Evolutionary conservation across 2,797 vertebrate species (phyloP).

Genomic region (Melanotaenia maccullochi): DNA sequence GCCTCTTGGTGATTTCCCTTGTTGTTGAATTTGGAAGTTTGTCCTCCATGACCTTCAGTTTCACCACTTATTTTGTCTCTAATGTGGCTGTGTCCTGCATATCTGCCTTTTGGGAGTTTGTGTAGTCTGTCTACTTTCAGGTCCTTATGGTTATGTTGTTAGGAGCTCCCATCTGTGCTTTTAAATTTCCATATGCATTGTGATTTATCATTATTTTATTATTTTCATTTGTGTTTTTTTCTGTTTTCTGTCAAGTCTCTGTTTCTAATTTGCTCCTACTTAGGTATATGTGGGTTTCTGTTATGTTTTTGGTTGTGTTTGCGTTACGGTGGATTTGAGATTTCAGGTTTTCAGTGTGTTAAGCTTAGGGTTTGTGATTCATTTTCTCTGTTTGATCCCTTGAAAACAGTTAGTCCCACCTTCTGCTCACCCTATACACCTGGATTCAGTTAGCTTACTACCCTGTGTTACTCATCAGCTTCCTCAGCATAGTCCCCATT

Average conservation of each 20-base stretch:
- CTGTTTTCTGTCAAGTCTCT: neutral
- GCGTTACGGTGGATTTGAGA: neutral
- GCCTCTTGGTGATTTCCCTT: neutral
- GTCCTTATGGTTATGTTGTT: neutral
- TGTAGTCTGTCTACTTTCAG: slow-evolving; percentile 12
- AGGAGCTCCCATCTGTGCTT: neutral
- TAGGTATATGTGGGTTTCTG: too few relatives aligned
- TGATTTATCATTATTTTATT: neutral
- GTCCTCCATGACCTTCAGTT: neutral
- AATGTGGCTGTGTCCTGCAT: neutral
- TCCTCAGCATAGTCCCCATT: neutral
- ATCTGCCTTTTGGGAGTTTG: slow-evolving; percentile 6
- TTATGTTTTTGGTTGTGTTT: too few relatives aligned
- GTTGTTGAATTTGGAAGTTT: slow-evolving; percentile 1
- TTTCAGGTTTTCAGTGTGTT: neutral
- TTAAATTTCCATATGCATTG: neutral
- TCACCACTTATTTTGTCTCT: neutral
- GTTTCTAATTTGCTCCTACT: neutral
- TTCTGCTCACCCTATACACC: neutral
- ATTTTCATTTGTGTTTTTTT: neutral
- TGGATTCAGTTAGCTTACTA: neutral
- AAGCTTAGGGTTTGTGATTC: neutral
- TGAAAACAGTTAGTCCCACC: neutral
- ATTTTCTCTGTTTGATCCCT: neutral
- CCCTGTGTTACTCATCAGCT: neutral